phyloP scores from a whole-genome alignment of 2,888 invertebrate genomes.

The Subacronicta megacephala region DNA sequence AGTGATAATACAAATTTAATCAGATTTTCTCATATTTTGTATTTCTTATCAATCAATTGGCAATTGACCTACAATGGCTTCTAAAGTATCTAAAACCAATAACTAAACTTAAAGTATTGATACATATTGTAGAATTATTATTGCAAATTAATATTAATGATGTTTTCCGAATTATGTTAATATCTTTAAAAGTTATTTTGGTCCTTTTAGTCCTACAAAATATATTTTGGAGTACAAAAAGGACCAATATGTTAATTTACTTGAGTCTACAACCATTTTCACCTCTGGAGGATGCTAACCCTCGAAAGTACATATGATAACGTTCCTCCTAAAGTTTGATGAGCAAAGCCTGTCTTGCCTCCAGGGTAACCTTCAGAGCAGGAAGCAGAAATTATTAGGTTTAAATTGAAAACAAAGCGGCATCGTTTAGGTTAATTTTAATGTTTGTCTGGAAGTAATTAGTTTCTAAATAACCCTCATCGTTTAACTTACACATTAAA shows the following conservation, averaged over 20 bases:
- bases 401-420: constrained; percentile 14
- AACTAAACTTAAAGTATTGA: too few relatives aligned
- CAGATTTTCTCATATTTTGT: too few relatives aligned
- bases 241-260: background rate
- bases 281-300: background rate
- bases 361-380: background rate
- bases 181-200: background rate
- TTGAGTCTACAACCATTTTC: background rate
- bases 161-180: too few relatives aligned
- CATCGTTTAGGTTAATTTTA: background rate
- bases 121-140: too few relatives aligned
- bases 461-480: too few relatives aligned
- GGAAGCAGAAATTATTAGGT: constrained; percentile 6
- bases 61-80: too few relatives aligned
- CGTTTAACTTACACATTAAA: too few relatives aligned
- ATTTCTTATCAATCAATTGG: too few relatives aligned
- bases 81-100: too few relatives aligned
- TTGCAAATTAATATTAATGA: too few relatives aligned
- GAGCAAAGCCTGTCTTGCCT: background rate
- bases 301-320: constrained; percentile 7
- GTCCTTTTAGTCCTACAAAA: background rate
- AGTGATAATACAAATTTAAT: background rate
- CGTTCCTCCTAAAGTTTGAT: constrained; percentile 9
- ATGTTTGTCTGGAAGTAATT: constrained; percentile 6
- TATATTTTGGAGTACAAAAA: background rate